Evolutionary conservation across 1,140 invertebrate species (phyloP).

Genomic region (Aphelinus atriplicis): DNA sequence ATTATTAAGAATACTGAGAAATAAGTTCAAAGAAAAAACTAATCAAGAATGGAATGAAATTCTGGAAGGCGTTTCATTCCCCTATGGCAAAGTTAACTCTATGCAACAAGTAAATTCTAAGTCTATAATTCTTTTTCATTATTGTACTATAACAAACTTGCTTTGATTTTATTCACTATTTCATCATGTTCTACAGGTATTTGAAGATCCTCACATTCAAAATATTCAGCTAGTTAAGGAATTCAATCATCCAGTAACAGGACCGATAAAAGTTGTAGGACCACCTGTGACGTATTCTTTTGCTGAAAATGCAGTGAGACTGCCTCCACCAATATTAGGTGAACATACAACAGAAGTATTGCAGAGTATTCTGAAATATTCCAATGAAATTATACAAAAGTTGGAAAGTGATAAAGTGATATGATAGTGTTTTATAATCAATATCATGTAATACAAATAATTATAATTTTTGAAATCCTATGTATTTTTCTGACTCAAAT

Average conservation of each 20-base stretch:
- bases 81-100: conserved; percentile 90
- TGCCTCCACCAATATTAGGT: conserved; percentile 85
- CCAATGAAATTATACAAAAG: conserved; percentile 69
- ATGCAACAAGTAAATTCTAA: conserved; percentile 71
- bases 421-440: conserved; percentile 54
- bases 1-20: conserved; percentile 73
- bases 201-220: conserved; percentile 86
- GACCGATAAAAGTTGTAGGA: conserved; percentile 82
- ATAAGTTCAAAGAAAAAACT: conserved; percentile 73
- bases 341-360: conserved; percentile 88
- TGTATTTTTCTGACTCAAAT: background rate
- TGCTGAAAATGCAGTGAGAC: conserved; percentile 74
- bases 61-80: conserved; percentile 81
- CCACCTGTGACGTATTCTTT: conserved; percentile 85
- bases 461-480: conserved; percentile 3
- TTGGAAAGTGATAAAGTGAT: conserved; percentile 69
- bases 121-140: background rate
- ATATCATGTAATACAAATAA: conserved; percentile 21
- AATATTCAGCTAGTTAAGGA: conserved; percentile 81
- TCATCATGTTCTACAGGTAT: conserved; percentile 68
- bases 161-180: background rate
- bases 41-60: conserved; percentile 80
- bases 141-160: background rate
- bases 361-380: conserved; percentile 75
- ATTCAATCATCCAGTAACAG: conserved; percentile 76